Percentiles rank a stretch among this genome's conserved stretches.
Conservation (phyloP, 2,113 vertebrate species). For the Nerophis lumbriciformis region DNA sequence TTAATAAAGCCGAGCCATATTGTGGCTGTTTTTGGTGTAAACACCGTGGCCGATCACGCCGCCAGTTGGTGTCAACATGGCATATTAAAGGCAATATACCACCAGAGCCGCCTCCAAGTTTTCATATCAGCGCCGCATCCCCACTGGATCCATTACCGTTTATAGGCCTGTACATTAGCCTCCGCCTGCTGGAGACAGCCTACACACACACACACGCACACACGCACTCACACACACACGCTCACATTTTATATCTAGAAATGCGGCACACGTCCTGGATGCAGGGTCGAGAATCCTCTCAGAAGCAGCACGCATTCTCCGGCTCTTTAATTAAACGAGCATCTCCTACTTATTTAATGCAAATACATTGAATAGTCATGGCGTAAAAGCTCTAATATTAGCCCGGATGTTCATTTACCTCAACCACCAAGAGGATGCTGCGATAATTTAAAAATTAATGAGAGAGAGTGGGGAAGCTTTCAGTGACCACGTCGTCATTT, state of each 20-base stretch:
- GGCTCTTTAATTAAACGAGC: no score
- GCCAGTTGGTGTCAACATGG: slow-evolving; percentile 39
- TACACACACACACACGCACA: slow-evolving; percentile 16
- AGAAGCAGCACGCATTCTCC: no score
- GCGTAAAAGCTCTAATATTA: no score
- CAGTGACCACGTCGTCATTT: no score
- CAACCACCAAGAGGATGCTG: no score
- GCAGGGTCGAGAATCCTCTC: not conserved
- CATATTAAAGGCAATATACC: slow-evolving; percentile 61
- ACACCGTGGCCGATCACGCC: slow-evolving; percentile 34
- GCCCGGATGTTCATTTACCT: no score
- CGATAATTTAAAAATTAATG: no score
- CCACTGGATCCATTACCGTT: slow-evolving; percentile 55
- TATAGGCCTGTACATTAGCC: slow-evolving; percentile 59
- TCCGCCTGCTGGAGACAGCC: slow-evolving; percentile 40
- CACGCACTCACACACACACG: slow-evolving; percentile 6
- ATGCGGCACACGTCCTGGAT: not conserved
- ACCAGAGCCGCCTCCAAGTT: slow-evolving; percentile 37
- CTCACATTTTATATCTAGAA: not conserved
- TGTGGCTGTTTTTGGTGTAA: slow-evolving; percentile 44
- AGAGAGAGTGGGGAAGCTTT: no score
- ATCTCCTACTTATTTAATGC: no score
- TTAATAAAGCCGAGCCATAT: slow-evolving; percentile 50
- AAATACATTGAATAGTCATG: no score
- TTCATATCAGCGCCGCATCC: slow-evolving; percentile 48